Base-by-base conservation (phyloP, 2,797 vertebrate species). In the Linurgus olivaceus region DNA sequence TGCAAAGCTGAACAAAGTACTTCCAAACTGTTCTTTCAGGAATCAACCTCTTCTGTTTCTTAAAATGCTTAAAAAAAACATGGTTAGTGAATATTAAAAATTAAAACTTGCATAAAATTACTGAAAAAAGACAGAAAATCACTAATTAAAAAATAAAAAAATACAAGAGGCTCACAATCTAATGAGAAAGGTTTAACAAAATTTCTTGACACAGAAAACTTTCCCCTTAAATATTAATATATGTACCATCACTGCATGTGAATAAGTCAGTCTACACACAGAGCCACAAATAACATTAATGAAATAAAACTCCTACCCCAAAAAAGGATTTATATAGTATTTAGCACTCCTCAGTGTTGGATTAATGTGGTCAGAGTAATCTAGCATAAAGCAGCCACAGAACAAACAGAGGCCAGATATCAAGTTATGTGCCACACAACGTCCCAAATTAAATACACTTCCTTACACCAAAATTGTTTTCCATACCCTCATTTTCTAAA, bases 1-100 rank as follows among this genome's bases (percentile, higher is more conserved):
- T 99, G 98, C 99, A 99, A 72, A 99, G 98, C 97, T 99, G 99
- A 94, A 99, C 99, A 94, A 99, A 99, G 97, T 99, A 99, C 94
- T 99, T 99, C 99, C 99, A 99, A 83, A 99, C 99, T 1, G 99
- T 99, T 97, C 99, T 99, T 97, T 99, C 99, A n/a, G 99, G 99
- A 96, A 99, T 99, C 94, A 99, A 97, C 86, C 99, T 98, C 97
- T 98, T 98, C 96, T 99, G 99, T 94, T 99, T 99, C 98, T 99
- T 99, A 98, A 99, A 99, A 98, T 99, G 99, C 99, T 99, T 97
- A 50, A 96, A 81, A 62, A 78, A 94, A 80, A 82, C 25, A 90
- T 28, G 35, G 51, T 47, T 20, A 77, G 24, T 80, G 38, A 86
- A 71, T 38, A 88, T 38, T 38, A 54, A 58, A 82, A 73, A 59